Evolutionary conservation across 2,797 vertebrate species (phyloP).

Genomic region (Tragelaphus eurycerus): DNA sequence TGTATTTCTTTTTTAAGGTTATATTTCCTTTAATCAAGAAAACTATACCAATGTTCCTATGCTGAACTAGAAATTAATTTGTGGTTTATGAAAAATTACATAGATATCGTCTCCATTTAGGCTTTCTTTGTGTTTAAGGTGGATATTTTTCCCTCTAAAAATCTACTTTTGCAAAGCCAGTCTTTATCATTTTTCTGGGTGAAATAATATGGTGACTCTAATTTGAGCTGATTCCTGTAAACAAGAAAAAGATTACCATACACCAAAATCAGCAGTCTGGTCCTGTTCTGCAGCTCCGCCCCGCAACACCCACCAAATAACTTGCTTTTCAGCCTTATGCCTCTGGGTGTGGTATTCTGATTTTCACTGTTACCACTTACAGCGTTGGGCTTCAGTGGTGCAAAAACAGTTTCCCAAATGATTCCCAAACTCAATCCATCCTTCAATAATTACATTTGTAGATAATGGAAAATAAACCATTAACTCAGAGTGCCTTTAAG

Average conservation of each 20-base stretch:
- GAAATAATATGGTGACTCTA: constrained; percentile 10
- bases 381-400: background rate
- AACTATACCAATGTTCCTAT: background rate
- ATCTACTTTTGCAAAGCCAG: background rate
- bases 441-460: constrained; percentile 74
- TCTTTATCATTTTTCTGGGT: constrained; percentile 23
- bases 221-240: constrained; percentile 44
- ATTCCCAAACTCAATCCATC: constrained; percentile 61
- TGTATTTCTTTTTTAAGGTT: background rate
- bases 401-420: constrained; percentile 42
- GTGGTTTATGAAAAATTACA: background rate
- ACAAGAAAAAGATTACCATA: background rate
- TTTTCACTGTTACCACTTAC: background rate
- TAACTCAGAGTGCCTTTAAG: constrained; percentile 71
- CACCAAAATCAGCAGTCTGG: background rate
- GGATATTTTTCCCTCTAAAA: background rate
- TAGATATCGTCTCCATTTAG: background rate
- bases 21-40: constrained; percentile 45
- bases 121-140: background rate
- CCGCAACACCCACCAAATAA: background rate
- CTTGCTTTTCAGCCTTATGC: background rate
- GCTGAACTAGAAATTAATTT: background rate
- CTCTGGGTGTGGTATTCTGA: background rate
- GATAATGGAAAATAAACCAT: constrained; percentile 74
- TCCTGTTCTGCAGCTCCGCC: background rate